phyloP scores from a whole-genome alignment of 2,888 invertebrate genomes.

The Meteorus colon region DNA sequence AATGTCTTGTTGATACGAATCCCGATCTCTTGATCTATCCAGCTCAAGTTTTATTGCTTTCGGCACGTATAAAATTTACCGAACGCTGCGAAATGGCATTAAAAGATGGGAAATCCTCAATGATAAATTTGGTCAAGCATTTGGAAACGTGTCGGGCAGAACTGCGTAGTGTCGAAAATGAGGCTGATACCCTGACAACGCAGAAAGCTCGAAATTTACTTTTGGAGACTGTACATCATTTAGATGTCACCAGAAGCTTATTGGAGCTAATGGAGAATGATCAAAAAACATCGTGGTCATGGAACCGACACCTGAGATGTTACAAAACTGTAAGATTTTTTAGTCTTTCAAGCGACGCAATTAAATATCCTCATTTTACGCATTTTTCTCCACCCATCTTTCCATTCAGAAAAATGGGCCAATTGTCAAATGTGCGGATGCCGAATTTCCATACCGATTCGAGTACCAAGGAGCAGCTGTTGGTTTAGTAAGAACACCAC shows the following conservation, averaged over 20 bases:
- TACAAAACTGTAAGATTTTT: slow-evolving; percentile 61
- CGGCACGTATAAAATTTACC: slow-evolving; percentile 66
- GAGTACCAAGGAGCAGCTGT: slow-evolving; percentile 98
- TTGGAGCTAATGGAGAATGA: slow-evolving; percentile 73
- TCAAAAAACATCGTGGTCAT: slow-evolving; percentile 81
- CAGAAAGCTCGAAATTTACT: slow-evolving; percentile 94
- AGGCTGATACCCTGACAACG: slow-evolving; percentile 78
- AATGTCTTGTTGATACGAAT: slow-evolving; percentile 62
- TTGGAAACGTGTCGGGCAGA: slow-evolving; percentile 75
- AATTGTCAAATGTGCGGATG: slow-evolving; percentile 91
- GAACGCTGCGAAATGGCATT: slow-evolving; percentile 67
- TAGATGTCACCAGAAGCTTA: slow-evolving; percentile 86
- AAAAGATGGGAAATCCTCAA: slow-evolving; percentile 60
- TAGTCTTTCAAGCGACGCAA: slow-evolving; percentile 62
- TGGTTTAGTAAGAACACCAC: slow-evolving; percentile 94
- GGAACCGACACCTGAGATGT: slow-evolving; percentile 93
- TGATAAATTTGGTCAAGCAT: slow-evolving; percentile 74
- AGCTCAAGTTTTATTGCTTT: slow-evolving; percentile 65
- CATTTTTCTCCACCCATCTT: slow-evolving; percentile 33
- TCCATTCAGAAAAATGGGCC: slow-evolving; percentile 75
- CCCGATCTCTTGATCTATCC: slow-evolving; percentile 66
- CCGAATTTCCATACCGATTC: slow-evolving; percentile 96
- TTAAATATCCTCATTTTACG: not conserved
- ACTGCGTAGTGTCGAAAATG: slow-evolving; percentile 75
- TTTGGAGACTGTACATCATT: slow-evolving; percentile 94